Conservation (phyloP, 2,888 invertebrate genomes). For the Macrosiphum euphorbiae region DNA sequence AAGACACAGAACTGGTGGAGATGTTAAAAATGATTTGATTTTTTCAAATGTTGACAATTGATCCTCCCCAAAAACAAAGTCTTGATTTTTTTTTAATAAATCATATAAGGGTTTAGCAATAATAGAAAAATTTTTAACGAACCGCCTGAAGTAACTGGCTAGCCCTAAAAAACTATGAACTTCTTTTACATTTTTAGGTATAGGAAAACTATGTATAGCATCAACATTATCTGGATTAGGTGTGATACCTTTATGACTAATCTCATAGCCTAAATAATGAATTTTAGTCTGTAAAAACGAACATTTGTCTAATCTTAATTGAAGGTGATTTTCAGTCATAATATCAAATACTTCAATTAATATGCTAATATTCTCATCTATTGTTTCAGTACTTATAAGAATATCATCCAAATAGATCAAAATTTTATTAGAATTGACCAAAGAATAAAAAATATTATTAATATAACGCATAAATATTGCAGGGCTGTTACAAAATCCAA, state of each 20-base stretch:
- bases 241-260: conserved; percentile 37
- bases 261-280: conserved; percentile 52
- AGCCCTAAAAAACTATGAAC: conserved; percentile 29
- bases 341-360: conserved; percentile 67
- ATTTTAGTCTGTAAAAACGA: conserved; percentile 48
- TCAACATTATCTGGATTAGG: conserved; percentile 50
- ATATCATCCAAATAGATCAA: conserved; percentile 68
- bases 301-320: conserved; percentile 65
- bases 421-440: too few species aligned
- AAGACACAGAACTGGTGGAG: conserved; percentile 28
- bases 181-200: conserved; percentile 16
- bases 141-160: conserved; percentile 34
- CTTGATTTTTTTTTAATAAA: neutral
- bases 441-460: too few species aligned
- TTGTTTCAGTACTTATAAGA: conserved; percentile 66
- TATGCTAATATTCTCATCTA: conserved; percentile 67
- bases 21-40: neutral
- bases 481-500: too few species aligned
- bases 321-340: conserved; percentile 61
- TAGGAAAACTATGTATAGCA: conserved; percentile 62
- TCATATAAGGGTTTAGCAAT: conserved; percentile 53
- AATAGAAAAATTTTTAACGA: conserved; percentile 51
- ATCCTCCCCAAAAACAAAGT: neutral
- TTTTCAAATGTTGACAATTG: conserved; percentile 12
- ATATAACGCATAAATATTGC: too few species aligned